Conservation (phyloP, 2,113 vertebrate genomes). For the Arenaria interpres region DNA sequence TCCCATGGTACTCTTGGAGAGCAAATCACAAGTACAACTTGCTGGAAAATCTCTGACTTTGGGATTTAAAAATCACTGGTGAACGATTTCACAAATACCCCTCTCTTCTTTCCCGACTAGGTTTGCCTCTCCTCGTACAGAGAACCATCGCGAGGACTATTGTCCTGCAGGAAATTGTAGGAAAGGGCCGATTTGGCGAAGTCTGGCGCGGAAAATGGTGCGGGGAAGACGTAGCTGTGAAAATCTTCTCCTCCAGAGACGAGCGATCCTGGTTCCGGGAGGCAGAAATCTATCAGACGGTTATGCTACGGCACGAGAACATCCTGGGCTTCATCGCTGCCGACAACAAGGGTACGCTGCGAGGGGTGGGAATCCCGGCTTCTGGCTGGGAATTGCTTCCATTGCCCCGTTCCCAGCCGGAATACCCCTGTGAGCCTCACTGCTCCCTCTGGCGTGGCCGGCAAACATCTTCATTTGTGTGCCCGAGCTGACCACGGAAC, state of each 20-base stretch:
- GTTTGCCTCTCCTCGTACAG: constrained; percentile 92
- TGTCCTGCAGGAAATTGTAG: constrained; percentile 93
- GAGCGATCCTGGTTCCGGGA: constrained; percentile 98
- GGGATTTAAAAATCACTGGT: not conserved
- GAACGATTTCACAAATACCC: accelerated
- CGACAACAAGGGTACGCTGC: constrained; percentile 86
- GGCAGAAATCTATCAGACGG: constrained; percentile 96
- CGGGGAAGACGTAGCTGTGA: constrained; percentile 96
- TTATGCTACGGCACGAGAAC: constrained; percentile 95
- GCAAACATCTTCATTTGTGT: accelerated
- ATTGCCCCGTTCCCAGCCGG: accelerated
- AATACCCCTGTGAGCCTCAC: accelerated
- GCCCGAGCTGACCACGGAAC: accelerated
- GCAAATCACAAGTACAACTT: too few relatives aligned
- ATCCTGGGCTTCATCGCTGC: constrained; percentile 97
- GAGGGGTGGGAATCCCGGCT: accelerated
- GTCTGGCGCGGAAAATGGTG: constrained; percentile 97
- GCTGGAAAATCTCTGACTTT: accelerated
- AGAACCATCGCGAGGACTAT: constrained; percentile 95
- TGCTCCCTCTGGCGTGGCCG: not conserved
- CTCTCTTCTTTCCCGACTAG: constrained; percentile 58
- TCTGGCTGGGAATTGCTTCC: not conserved
- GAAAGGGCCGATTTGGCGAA: constrained; percentile 94
- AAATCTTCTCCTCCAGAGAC: constrained; percentile 96
- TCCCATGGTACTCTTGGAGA: not conserved